phyloP scores from a whole-genome alignment of 1,140 invertebrate genomes.

The Hyposmocoma kahamanoa region DNA sequence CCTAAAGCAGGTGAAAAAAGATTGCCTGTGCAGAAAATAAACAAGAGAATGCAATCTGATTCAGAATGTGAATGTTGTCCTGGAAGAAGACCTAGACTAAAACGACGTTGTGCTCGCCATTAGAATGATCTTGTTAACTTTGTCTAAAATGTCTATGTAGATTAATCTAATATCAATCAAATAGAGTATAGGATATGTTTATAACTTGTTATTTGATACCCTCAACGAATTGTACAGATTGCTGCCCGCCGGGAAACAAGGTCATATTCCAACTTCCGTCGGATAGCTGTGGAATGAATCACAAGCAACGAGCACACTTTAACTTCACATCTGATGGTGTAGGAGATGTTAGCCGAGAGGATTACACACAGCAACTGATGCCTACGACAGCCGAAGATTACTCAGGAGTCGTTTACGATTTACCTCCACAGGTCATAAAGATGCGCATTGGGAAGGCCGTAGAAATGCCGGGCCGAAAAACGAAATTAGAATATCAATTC shows the following conservation, averaged over 20 bases:
- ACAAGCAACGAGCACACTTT: constrained; percentile 56
- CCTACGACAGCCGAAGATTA: constrained; percentile 36
- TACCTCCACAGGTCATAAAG: constrained; percentile 60
- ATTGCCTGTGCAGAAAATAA: constrained; percentile 37
- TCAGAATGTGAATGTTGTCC: constrained; percentile 49
- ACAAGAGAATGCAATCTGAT: constrained; percentile 47
- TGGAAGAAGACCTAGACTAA: constrained; percentile 33
- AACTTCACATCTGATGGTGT: constrained; percentile 51
- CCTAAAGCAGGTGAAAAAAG: constrained; percentile 55
- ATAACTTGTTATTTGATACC: too few species aligned
- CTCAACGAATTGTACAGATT: too few species aligned
- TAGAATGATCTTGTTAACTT: too few species aligned
- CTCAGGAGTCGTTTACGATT: constrained; percentile 51
- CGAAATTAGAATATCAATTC: constrained; percentile 62
- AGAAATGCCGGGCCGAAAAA: constrained; percentile 53
- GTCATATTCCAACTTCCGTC: neutral
- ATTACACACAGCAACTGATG: constrained; percentile 46
- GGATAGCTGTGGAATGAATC: constrained; percentile 44
- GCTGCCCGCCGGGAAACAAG: constrained; percentile 3
- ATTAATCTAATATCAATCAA: too few species aligned
- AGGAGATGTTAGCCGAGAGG: constrained; percentile 50
- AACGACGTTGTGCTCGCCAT: constrained; percentile 48
- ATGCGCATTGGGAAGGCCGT: constrained; percentile 48
- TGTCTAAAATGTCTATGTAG: too few species aligned
- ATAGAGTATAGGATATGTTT: too few species aligned